Percentiles rank a stretch among this genome's conserved stretches.
phyloP scores from a whole-genome alignment of 2,797 vertebrate species.

The Trachurus trachurus region DNA sequence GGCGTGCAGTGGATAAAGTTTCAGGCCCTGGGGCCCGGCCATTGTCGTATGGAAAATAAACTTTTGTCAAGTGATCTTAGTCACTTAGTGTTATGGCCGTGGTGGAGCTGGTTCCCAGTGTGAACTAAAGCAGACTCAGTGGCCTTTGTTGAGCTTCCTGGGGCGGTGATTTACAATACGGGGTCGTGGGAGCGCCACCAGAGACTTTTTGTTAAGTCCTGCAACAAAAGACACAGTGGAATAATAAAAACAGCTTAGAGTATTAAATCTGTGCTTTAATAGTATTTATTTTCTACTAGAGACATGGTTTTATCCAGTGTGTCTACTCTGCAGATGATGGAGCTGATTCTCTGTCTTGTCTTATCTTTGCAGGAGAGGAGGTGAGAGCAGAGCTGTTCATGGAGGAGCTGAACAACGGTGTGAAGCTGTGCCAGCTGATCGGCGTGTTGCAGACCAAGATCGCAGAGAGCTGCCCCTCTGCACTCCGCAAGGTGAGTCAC shows the following conservation, averaged over 20 bases:
- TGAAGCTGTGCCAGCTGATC: constrained; percentile 91
- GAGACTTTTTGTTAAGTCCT: neutral
- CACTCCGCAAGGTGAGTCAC: constrained; percentile 87
- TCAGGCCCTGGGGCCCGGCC: constrained; percentile 26
- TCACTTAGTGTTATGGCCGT: constrained; percentile 45
- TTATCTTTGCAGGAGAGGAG: constrained; percentile 83
- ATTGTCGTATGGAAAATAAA: constrained; percentile 41
- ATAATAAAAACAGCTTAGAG: neutral
- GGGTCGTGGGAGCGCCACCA: constrained; percentile 38
- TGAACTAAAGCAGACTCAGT: constrained; percentile 20
- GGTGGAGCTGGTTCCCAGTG: constrained; percentile 39
- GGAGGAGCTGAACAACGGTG: constrained; percentile 95
- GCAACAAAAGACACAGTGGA: constrained; percentile 17
- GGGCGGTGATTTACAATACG: constrained; percentile 46
- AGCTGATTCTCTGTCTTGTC: neutral
- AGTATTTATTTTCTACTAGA: neutral
- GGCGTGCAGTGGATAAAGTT: constrained; percentile 48
- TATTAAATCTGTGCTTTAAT: neutral
- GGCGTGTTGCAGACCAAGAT: constrained; percentile 90
- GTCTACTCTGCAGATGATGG: neutral
- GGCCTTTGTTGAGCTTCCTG: constrained; percentile 41
- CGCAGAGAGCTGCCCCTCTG: constrained; percentile 84
- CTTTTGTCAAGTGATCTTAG: constrained; percentile 51
- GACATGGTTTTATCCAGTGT: neutral
- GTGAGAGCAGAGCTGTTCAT: constrained; percentile 91